Evolutionary conservation across 2,888 invertebrate species (phyloP).

Genomic region (Xestia xanthographa): DNA sequence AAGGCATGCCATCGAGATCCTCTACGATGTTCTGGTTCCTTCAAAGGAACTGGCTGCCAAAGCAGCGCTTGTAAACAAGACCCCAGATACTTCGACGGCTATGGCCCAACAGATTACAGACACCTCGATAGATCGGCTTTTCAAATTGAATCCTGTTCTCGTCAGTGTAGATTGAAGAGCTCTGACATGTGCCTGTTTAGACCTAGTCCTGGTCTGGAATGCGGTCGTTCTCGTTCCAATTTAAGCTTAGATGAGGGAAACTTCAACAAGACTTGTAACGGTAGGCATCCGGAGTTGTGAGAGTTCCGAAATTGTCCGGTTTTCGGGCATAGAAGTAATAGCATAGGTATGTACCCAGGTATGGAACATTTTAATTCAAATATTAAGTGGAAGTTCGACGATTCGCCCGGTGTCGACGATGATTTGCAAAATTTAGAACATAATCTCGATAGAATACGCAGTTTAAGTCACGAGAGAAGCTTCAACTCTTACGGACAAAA

Average conservation of each 20-base stretch:
- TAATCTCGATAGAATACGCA: conserved; percentile 88
- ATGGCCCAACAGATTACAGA: conserved; percentile 84
- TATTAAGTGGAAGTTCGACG: conserved; percentile 89
- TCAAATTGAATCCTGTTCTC: conserved; percentile 87
- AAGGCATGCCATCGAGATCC: conserved; percentile 87
- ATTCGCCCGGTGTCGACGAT: conserved; percentile 80
- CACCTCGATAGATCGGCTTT: conserved; percentile 87
- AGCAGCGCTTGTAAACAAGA: conserved; percentile 85
- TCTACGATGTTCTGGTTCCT: conserved; percentile 85
- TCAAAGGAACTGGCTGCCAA: conserved; percentile 82
- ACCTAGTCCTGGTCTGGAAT: conserved; percentile 84
- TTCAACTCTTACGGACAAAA: conserved; percentile 82
- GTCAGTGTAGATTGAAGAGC: conserved; percentile 87
- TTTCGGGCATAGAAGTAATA: conserved; percentile 90
- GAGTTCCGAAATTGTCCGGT: conserved; percentile 89
- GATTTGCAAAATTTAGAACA: conserved; percentile 86
- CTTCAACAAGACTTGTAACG: conserved; percentile 87
- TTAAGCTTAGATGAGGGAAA: conserved; percentile 88
- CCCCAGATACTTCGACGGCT: conserved; percentile 86
- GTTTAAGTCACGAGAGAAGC: conserved; percentile 86
- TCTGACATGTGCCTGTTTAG: conserved; percentile 88
- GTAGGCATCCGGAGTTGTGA: conserved; percentile 89
- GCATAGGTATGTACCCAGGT: conserved; percentile 87
- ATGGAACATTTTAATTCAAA: conserved; percentile 88
- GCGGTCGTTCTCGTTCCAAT: conserved; percentile 87